These are phyloP conservation scores for Siniperca undulata DNA, from an alignment of 2,797 vertebrate genomes.

Conservation along the genomic window DNA sequence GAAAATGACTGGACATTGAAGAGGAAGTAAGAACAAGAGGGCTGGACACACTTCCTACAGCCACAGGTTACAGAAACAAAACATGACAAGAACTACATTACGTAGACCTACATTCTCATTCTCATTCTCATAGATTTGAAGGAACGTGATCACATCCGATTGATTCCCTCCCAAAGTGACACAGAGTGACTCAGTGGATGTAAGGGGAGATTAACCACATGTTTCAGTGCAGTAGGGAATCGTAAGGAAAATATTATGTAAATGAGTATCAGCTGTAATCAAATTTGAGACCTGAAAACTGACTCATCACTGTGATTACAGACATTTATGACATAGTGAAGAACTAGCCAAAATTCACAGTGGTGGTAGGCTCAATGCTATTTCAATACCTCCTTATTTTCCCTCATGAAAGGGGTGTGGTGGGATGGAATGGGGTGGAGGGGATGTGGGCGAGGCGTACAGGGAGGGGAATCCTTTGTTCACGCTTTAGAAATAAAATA, in stretches of 20 bases:
- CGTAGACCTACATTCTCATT: not conserved
- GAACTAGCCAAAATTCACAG: not conserved
- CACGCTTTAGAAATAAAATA: constrained; percentile 55
- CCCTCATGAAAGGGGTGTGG: constrained; percentile 50
- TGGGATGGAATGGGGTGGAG: constrained; percentile 49
- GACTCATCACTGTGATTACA: not conserved
- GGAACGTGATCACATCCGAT: constrained; percentile 10
- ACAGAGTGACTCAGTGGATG: constrained; percentile 40
- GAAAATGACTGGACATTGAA: constrained; percentile 11
- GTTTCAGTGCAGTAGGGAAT: not conserved
- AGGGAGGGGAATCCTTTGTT: constrained; percentile 64
- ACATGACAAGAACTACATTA: not conserved
- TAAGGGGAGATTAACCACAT: not conserved
- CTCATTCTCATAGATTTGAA: not conserved
- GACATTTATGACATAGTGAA: not conserved
- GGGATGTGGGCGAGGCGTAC: constrained; percentile 45
- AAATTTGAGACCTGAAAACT: not conserved
- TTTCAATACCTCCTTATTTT: constrained; percentile 36
- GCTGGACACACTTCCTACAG: constrained; percentile 40
- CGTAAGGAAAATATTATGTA: not conserved
- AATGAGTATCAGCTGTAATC: not conserved
- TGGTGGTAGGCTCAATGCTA: not conserved
- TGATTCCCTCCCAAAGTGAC: constrained; percentile 21
- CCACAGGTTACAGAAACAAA: constrained; percentile 18
- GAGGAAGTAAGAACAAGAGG: constrained; percentile 50